phyloP scores from a whole-genome alignment of 2,888 invertebrate genomes.

The Tinea trinotella region DNA sequence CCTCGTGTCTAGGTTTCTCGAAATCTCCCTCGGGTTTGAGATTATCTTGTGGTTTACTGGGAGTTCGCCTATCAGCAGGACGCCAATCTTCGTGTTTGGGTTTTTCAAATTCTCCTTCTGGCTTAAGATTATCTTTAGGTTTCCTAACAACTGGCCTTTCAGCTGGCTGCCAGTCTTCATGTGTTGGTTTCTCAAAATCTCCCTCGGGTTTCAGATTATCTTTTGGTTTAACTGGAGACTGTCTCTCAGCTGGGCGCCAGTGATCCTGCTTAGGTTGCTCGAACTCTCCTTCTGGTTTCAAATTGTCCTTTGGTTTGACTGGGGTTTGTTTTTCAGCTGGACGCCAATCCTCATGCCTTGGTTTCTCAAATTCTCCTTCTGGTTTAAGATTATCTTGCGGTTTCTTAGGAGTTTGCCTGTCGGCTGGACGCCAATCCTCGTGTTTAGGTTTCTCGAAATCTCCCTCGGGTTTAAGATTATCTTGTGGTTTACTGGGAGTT shows the following conservation, averaged over 20 bases:
- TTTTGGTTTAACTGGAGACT: constrained; percentile 37
- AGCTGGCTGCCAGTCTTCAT: constrained; percentile 31
- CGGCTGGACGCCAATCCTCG: constrained; percentile 46
- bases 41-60: constrained; percentile 72
- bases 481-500: constrained; percentile 39
- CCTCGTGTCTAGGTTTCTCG: constrained; percentile 48
- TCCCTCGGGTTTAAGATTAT: constrained; percentile 75
- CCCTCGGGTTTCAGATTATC: constrained; percentile 72
- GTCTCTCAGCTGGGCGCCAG: constrained; percentile 51
- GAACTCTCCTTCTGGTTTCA: constrained; percentile 50
- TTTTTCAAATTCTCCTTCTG: constrained; percentile 69
- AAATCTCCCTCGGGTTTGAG: constrained; percentile 73
- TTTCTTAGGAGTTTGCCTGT: constrained; percentile 31
- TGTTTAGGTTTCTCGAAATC: constrained; percentile 62
- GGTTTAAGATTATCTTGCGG: constrained; percentile 58
- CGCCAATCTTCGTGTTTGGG: constrained; percentile 53
- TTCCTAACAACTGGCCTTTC: constrained; percentile 60
- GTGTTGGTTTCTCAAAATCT: constrained; percentile 44
- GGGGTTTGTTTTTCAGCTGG: constrained; percentile 49
- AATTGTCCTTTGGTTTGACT: constrained; percentile 44
- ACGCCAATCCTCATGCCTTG: constrained; percentile 39
- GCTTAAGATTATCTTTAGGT: constrained; percentile 71
- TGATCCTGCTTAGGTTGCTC: constrained; percentile 37
- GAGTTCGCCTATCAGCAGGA: constrained; percentile 65
- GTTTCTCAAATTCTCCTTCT: constrained; percentile 64